Conservation (phyloP, 2,113 vertebrate species). For the Hoplias malabaricus region DNA sequence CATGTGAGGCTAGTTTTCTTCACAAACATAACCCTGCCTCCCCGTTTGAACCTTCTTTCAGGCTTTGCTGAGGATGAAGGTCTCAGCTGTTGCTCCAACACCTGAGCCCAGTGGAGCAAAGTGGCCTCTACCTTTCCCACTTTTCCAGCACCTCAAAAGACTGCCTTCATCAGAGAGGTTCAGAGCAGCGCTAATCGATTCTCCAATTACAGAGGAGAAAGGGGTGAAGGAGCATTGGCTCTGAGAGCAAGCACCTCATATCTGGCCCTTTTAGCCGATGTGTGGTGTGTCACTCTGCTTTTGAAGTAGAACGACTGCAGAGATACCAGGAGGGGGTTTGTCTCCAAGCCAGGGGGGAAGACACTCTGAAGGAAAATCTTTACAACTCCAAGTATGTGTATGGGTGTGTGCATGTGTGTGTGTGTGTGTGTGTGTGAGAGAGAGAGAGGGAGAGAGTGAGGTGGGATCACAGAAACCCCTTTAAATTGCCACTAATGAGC, state of each 20-base stretch:
- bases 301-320: constrained; percentile 74
- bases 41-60: not conserved
- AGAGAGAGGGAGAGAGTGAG: constrained; percentile 51
- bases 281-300: constrained; percentile 71
- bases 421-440: constrained; percentile 42
- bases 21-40: not conserved
- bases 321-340: constrained; percentile 60
- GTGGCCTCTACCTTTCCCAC: constrained; percentile 32
- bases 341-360: constrained; percentile 69
- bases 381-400: constrained; percentile 60
- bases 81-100: constrained; percentile 34
- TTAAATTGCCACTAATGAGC: constrained; percentile 82
- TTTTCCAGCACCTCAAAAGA: constrained; percentile 48
- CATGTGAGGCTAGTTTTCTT: not conserved
- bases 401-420: constrained; percentile 44
- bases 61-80: constrained; percentile 10
- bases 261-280: constrained; percentile 70
- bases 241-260: constrained; percentile 50
- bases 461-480: constrained; percentile 75
- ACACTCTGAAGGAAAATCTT: constrained; percentile 75
- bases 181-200: constrained; percentile 72
- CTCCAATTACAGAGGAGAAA: constrained; percentile 63
- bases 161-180: constrained; percentile 60
- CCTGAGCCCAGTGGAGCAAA: constrained; percentile 52
- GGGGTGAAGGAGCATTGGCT: constrained; percentile 54